Conservation (phyloP, 2,797 vertebrate species). For the Choloepus didactylus region DNA sequence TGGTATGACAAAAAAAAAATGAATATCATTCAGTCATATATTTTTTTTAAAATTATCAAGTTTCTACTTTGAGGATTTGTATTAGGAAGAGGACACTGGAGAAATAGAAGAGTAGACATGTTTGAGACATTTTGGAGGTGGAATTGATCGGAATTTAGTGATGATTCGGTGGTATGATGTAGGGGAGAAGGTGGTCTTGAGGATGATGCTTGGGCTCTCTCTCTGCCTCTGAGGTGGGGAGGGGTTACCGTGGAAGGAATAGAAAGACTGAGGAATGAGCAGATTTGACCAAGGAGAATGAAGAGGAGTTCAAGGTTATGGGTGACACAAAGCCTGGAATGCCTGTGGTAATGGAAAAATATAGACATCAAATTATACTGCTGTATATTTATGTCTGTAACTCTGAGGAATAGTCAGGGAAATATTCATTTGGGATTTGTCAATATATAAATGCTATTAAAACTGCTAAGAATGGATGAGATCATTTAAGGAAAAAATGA, state of each 20-base stretch:
- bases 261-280: not conserved
- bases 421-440: not conserved
- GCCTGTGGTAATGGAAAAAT: not conserved
- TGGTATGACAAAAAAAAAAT: not conserved
- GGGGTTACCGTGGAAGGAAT: rapidly evolving
- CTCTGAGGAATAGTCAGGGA: not conserved
- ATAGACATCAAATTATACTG: not conserved
- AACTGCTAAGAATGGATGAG: not conserved
- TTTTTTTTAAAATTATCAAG: not conserved
- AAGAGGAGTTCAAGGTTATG: not conserved
- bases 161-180: not conserved
- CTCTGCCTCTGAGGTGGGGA: not conserved
- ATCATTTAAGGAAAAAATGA: not conserved
- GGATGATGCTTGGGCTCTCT: not conserved
- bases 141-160: not conserved
- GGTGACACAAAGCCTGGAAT: not conserved
- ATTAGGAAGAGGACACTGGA: not conserved
- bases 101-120: not conserved
- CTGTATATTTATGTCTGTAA: not conserved
- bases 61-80: not conserved
- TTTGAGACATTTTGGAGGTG: not conserved
- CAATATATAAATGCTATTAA: not conserved
- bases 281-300: not conserved
- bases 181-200: not conserved
- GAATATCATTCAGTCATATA: not conserved